A percentile compares a stretch with the other conserved stretches of the same genome.
Conservation (phyloP, 2,797 vertebrate genomes). For the Garrulus glandarius region DNA sequence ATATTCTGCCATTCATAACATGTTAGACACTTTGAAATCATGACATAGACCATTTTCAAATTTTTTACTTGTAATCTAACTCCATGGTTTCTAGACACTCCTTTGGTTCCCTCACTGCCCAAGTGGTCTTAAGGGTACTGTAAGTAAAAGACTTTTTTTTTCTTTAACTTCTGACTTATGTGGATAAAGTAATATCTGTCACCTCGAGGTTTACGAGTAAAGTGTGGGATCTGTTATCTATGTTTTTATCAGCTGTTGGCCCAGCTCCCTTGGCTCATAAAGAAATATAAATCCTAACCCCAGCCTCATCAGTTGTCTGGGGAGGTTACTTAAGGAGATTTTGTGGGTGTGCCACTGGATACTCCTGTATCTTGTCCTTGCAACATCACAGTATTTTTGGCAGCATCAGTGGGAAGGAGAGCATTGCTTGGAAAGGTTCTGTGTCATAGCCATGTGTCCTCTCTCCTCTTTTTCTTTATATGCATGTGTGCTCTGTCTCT, state of each 20-base stretch:
- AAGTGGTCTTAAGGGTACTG: not conserved
- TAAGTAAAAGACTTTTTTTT: not conserved
- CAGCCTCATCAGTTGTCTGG: not conserved
- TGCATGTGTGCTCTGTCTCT: rapidly evolving
- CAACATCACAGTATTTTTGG: not conserved
- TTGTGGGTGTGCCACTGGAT: not conserved
- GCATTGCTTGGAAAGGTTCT: not conserved
- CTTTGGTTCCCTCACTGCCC: not conserved
- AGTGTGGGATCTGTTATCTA: not conserved
- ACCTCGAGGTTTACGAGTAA: not conserved
- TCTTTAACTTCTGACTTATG: not conserved
- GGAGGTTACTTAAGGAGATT: not conserved
- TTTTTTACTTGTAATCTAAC: not conserved
- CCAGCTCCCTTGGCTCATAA: not conserved
- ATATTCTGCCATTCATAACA: not conserved
- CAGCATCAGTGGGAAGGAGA: not conserved
- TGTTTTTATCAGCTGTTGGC: not conserved
- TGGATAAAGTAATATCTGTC: not conserved
- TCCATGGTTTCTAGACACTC: rapidly evolving
- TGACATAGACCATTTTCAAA: rapidly evolving
- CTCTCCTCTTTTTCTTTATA: not conserved
- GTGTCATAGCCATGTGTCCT: not conserved
- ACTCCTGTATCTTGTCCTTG: not conserved
- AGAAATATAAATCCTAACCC: not conserved
- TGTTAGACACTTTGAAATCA: not conserved